A percentile compares a stretch with the other conserved stretches of the same genome.
Evolutionary conservation across 2,888 invertebrate species (phyloP).

Genomic region (Tachina grossa): DNA sequence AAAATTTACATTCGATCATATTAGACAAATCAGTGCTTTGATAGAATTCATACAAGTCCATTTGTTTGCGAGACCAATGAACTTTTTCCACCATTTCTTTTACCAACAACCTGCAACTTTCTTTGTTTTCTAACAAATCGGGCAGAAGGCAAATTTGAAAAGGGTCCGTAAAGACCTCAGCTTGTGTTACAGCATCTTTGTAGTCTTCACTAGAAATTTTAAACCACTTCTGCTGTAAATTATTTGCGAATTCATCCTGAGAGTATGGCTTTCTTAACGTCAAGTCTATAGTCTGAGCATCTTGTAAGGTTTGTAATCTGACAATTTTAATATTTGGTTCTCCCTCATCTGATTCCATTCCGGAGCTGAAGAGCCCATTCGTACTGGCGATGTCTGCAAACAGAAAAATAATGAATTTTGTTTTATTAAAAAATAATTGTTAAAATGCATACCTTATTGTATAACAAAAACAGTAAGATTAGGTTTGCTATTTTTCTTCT

Average conservation of each 20-base stretch:
- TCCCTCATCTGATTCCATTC: conserved; percentile 4
- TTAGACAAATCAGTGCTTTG: conserved; percentile 89
- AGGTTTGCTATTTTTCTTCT: conserved; percentile 29
- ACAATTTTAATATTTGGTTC: conserved; percentile 74
- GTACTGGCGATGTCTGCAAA: conserved; percentile 60
- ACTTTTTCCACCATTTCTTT: conserved; percentile 87
- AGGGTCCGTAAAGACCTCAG: conserved; percentile 85
- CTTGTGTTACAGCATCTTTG: conserved; percentile 74
- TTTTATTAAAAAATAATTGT: conserved; percentile 76
- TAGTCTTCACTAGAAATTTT: conserved; percentile 68
- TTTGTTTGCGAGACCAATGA: conserved; percentile 89
- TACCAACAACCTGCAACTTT: conserved; percentile 85
- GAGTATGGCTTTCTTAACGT: conserved; percentile 74
- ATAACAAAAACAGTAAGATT: conserved; percentile 47
- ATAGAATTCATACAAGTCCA: conserved; percentile 94
- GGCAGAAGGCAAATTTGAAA: conserved; percentile 88
- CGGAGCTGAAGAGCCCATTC: conserved; percentile 16
- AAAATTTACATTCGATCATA: conserved; percentile 82
- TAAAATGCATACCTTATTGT: conserved; percentile 77
- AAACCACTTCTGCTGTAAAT: conserved; percentile 73
- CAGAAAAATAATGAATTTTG: conserved; percentile 77
- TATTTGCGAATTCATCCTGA: conserved; percentile 72
- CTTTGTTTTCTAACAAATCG: conserved; percentile 85
- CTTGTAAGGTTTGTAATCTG: conserved; percentile 52
- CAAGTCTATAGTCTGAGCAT: conserved; percentile 69